Evolutionary conservation across 2,797 vertebrate genomes (phyloP), one percentile per base, ranked within the genome.

Genomic region (Distichodus sexfasciatus): DNA sequence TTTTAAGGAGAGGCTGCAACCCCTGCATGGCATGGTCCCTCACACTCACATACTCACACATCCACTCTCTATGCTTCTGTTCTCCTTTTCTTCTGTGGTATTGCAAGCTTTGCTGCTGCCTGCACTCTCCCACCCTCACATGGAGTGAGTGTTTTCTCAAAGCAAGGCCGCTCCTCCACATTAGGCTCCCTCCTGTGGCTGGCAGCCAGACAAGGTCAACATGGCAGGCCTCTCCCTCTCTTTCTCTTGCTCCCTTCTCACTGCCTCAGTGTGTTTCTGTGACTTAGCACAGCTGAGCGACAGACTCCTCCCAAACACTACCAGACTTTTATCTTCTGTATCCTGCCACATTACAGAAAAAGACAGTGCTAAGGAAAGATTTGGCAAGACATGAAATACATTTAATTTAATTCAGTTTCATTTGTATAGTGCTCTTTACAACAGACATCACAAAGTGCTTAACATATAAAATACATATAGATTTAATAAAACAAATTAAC

Each of bases 151-250:
- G 74, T 80, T 84, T 80, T 81, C 77, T 77, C 65, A 62, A 69
- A 82, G 72, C 61, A 69, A 74, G 21, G 38, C 76, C 72, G 72
- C 77, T 70, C 67, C 70, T 68, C 71, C 33, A 59, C 29, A 40
- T 59, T 40, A 36, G 48, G 19, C 24, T 11, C 66, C 78, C 74
- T 79, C 76, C 71, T 40, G 58, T 4, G 63, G 69, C 77, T 89
- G 85, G 84, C 87, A 85, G 76, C 74, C 72, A 81, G 83, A 89
- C 90, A 89, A 89, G 83, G 87, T 87, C 89, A 89, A 88, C 81
- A 86, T 78, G 78, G 87, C 81, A 76, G 75, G 64, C 71, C 44
- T 55, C 46, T 59, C 31, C 69, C 57, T 28, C 46, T 66, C 60
- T 69, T 54, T 69, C 47, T 62, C 47, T 61, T 44, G 9, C 29